Conservation (phyloP, 30 jellyfish, hydroid and myxozoan genomes). For the Pseudorhiza aurosa region DNA sequence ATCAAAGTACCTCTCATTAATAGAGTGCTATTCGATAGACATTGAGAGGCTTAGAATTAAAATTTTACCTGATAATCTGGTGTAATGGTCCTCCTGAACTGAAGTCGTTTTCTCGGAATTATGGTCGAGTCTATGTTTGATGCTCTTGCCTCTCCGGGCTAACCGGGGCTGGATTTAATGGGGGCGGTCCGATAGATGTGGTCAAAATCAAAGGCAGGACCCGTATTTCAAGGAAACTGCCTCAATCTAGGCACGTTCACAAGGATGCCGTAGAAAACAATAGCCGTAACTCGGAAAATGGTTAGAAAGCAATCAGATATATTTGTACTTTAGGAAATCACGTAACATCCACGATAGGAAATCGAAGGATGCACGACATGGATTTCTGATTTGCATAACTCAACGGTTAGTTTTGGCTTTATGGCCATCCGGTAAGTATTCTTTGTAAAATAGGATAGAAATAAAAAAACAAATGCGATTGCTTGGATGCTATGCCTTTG, state of each 20-base stretch:
- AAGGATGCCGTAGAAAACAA: constrained; percentile 14
- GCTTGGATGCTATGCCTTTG: constrained; percentile 28
- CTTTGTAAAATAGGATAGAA: constrained; percentile 40
- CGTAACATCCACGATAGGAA: constrained; percentile 62
- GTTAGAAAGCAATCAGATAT: constrained; percentile 16
- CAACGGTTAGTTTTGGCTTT: constrained; percentile 41
- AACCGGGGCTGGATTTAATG: not conserved
- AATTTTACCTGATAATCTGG: too few species aligned
- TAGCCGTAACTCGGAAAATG: constrained; percentile 44
- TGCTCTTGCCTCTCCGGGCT: too few species aligned
- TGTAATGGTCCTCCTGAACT: too few species aligned
- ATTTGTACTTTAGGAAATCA: constrained; percentile 62
- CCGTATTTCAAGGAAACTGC: constrained; percentile 59
- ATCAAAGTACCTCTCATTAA: too few species aligned
- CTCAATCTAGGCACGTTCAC: not conserved
- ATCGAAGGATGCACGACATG: constrained; percentile 58
- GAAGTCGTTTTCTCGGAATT: too few species aligned
- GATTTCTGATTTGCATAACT: constrained; percentile 18
- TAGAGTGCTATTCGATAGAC: too few species aligned
- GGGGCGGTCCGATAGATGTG: constrained; percentile 40
- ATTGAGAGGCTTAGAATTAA: too few species aligned
- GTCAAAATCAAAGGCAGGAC: constrained; percentile 11
- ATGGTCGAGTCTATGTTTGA: too few species aligned
- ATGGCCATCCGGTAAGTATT: constrained; percentile 31
- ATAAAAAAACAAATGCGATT: not conserved